phyloP scores from a whole-genome alignment of 2,113 vertebrate species.

The Aythya baeri region DNA sequence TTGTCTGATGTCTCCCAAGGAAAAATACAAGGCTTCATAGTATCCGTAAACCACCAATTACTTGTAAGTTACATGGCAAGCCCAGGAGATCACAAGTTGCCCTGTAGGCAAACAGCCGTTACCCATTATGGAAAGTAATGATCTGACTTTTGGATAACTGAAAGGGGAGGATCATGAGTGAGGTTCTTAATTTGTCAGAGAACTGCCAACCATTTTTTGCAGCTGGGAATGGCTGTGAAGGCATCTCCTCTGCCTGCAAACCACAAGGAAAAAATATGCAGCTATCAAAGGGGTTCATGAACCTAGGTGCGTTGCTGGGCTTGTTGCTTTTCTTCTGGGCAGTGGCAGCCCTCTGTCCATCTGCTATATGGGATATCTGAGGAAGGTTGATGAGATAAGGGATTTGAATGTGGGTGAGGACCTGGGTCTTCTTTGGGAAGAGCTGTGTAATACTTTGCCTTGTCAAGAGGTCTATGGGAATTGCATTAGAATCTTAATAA shows the following conservation, averaged over 20 bases:
- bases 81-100: background rate
- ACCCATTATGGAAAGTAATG: constrained; percentile 10
- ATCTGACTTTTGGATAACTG: constrained; percentile 43
- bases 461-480: background rate
- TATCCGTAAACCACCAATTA: constrained; percentile 52
- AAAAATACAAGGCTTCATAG: background rate
- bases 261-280: constrained; percentile 9
- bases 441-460: background rate
- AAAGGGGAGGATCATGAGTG: background rate
- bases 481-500: background rate
- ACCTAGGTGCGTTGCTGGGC: background rate
- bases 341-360: background rate
- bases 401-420: background rate
- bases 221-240: background rate
- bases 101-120: background rate
- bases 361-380: background rate
- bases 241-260: background rate
- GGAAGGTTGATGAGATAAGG: background rate
- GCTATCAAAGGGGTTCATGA: background rate
- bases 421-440: background rate
- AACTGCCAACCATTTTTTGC: background rate
- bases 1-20: background rate
- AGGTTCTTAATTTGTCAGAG: background rate
- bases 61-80: constrained; percentile 22
- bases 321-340: background rate